Evolutionary conservation across 2,888 invertebrate genomes (phyloP).

Genomic region (Cetonia aurata): DNA sequence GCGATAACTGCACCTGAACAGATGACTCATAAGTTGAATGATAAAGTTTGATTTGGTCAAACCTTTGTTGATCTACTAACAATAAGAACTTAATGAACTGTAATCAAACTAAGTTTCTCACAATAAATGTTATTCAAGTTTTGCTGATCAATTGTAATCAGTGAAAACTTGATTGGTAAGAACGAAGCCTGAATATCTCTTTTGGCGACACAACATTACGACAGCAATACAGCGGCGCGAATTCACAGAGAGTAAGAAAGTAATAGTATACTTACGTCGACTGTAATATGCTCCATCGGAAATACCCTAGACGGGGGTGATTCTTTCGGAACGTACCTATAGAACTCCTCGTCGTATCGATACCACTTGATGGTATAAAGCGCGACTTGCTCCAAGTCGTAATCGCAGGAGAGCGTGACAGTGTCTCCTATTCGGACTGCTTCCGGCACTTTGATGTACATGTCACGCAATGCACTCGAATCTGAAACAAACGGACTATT

Average conservation of each 20-base stretch:
- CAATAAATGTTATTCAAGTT: too few relatives aligned
- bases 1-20: too few relatives aligned
- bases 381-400: conserved; percentile 69
- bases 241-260: background rate
- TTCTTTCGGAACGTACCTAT: conserved; percentile 70
- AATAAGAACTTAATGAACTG: too few relatives aligned
- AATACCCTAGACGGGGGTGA: conserved; percentile 69
- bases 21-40: too few relatives aligned
- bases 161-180: too few relatives aligned
- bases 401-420: conserved; percentile 68
- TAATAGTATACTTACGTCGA: conserved; percentile 66
- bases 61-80: too few relatives aligned
- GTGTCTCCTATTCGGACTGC: conserved; percentile 67
- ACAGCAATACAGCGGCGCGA: background rate
- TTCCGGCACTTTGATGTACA: conserved; percentile 66
- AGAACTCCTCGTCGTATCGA: conserved; percentile 69
- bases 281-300: conserved; percentile 66
- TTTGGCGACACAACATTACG: too few relatives aligned
- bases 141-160: too few relatives aligned
- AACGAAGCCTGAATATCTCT: too few relatives aligned
- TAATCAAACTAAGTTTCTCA: too few relatives aligned
- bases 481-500: conserved; percentile 57
- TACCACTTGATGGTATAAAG: conserved; percentile 72
- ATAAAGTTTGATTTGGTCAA: too few relatives aligned
- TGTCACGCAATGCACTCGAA: conserved; percentile 60